Conservation (phyloP, 1,140 invertebrate species). For the Heterodera carotae region DNA sequence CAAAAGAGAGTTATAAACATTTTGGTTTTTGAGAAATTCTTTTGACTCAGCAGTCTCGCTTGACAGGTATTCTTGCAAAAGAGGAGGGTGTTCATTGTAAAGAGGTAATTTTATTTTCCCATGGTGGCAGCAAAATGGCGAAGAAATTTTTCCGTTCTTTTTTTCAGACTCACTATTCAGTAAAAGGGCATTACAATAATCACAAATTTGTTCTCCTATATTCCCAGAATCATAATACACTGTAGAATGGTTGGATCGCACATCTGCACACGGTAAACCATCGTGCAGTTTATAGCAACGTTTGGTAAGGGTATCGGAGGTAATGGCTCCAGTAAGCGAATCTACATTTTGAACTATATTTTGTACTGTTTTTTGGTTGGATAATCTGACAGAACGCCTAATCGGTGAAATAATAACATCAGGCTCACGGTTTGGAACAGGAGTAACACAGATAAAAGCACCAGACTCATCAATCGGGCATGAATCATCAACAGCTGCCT, state of each 20-base stretch:
- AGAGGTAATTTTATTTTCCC: not conserved
- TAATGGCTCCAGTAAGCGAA: no score
- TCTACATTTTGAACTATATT: no score
- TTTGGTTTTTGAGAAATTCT: conserved; percentile 1
- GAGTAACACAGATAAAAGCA: no score
- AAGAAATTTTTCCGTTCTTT: not conserved
- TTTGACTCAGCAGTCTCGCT: not conserved
- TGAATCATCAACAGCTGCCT: no score
- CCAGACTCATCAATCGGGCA: no score
- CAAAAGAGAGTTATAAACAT: not conserved
- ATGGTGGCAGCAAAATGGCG: not conserved
- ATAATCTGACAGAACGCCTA: no score
- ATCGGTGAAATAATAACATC: no score
- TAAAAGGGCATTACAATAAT: not conserved
- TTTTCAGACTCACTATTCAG: not conserved
- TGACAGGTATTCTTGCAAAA: not conserved
- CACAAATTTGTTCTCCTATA: not conserved
- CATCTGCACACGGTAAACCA: not conserved
- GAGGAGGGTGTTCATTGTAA: not conserved
- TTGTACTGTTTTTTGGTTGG: no score
- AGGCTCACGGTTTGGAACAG: no score
- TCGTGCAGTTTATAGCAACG: no score
- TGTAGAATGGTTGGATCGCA: not conserved
- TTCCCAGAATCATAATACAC: conserved; percentile 10
- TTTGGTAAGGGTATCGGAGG: no score